Evolutionary conservation across 2,888 invertebrate genomes (phyloP), one percentile per base, ranked within the genome.

Genomic region (Drosophila colorata): DNA sequence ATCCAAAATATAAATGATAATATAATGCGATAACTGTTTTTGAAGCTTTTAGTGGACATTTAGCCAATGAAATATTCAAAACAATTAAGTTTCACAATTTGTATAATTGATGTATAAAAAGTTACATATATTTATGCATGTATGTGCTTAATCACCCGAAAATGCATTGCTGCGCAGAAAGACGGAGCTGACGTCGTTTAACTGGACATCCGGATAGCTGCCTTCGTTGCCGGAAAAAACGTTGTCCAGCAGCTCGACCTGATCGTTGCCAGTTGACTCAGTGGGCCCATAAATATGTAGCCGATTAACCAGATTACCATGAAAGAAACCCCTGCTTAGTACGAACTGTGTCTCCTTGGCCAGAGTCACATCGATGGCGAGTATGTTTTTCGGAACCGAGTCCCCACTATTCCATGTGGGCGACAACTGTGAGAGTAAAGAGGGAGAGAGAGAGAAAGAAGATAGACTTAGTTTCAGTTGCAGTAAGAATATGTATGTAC

Each of bases 201-300:
- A 88, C 35, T 86, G 76, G 18, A 92, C 89, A 44, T 91, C 91
- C 11, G 92, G 92, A 88, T 78, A 91, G 5, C 91, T 91, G 16
- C 83, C 92, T 11, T 72, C 71, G 44, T 91, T 91, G 13, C 89
- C 89, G 2, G 69, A 69, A 47, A 92, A 91, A 18, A 91, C 90
- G 65, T 90, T 83, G 7, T 83, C 68, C 11, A 78, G 72, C 2
- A 92, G 69, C 74, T 92, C 92, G 20, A 92, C 88, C 51, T 90
- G 91, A 64, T 90, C 91, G 1, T 76, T 65, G 23, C 80, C 77
- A 28, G 58, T 41, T 16, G 72, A 56, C 28, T 11, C 9, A 13
- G 13, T 37, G n/a, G 74, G 69, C 2, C 92, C 92, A 49, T 83
- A 85, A 14, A 92, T 79, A 4, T 74, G 77, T 9, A 92, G 71